These are phyloP conservation scores for Apteryx owenii DNA, from an alignment of 2,113 vertebrate genomes.

Conservation along the genomic window DNA sequence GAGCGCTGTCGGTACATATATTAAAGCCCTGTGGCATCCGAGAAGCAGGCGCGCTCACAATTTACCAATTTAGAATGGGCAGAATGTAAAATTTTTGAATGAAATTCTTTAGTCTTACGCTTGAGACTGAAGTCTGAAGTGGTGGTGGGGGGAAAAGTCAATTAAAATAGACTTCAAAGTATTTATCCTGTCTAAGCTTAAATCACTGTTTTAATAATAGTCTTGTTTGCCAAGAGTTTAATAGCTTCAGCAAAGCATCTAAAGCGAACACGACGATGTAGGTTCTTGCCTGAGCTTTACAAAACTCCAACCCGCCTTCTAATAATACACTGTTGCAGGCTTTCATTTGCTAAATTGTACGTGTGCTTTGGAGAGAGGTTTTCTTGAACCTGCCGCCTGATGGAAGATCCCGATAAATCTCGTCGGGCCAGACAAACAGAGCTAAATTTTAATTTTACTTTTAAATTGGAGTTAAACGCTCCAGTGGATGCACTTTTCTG, in stretches of 20 bases:
- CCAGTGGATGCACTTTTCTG: not conserved
- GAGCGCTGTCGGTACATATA: not conserved
- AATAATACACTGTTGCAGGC: constrained; percentile 46
- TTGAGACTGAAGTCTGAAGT: not conserved
- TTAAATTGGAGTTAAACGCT: constrained; percentile 33
- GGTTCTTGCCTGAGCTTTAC: not conserved
- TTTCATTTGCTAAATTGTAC: constrained; percentile 55
- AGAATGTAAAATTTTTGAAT: not conserved
- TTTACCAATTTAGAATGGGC: no score
- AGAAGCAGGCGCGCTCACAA: not conserved
- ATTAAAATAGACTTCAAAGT: constrained; percentile 31
- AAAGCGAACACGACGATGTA: not conserved
- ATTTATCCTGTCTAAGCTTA: not conserved
- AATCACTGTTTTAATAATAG: constrained; percentile 17
- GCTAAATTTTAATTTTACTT: constrained; percentile 25
- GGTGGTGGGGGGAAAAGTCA: not conserved
- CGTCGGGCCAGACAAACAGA: constrained; percentile 49
- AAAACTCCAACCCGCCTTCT: constrained; percentile 24
- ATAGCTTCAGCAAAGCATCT: constrained; percentile 9
- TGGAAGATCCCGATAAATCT: constrained; percentile 36
- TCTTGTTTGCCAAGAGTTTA: not conserved
- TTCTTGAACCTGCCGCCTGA: constrained; percentile 35
- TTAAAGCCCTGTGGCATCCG: accelerated
- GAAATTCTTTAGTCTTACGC: not conserved
- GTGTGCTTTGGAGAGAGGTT: constrained; percentile 44